Evolutionary conservation across 1,140 invertebrate species (phyloP).

Genomic region (Neotoxoptera formosana): DNA sequence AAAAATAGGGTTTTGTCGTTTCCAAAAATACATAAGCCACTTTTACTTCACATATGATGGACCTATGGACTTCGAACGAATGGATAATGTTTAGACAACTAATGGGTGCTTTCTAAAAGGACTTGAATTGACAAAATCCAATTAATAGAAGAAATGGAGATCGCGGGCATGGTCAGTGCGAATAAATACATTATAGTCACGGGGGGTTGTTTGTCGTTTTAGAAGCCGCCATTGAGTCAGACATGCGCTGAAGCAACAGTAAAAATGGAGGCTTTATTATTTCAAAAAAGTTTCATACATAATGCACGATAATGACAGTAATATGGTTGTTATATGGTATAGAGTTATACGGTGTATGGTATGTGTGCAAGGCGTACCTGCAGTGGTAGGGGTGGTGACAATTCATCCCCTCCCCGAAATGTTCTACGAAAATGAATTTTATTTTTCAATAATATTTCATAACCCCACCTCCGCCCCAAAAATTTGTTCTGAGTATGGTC

Average conservation of each 20-base stretch:
- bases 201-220: neutral
- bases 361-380: neutral
- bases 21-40: neutral
- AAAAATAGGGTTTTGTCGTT: neutral
- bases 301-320: neutral
- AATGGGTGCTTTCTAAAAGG: slow-evolving; percentile 33
- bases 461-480: neutral
- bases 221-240: neutral
- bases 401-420: neutral
- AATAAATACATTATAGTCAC: slow-evolving; percentile 29
- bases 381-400: too few relatives aligned
- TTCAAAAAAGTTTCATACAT: neutral
- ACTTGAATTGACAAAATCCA: neutral
- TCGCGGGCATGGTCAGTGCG: neutral
- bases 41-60: neutral
- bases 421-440: neutral
- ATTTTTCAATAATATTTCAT: neutral
- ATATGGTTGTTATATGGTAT: too few relatives aligned
- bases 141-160: neutral
- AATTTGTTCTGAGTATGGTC: neutral
- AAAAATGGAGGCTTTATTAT: neutral
- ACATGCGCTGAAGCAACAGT: neutral
- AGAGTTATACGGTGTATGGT: neutral
- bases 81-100: slow-evolving; percentile 5
- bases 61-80: neutral